Conservation (phyloP, 2,797 vertebrate species). For the Poecilia wingei region DNA sequence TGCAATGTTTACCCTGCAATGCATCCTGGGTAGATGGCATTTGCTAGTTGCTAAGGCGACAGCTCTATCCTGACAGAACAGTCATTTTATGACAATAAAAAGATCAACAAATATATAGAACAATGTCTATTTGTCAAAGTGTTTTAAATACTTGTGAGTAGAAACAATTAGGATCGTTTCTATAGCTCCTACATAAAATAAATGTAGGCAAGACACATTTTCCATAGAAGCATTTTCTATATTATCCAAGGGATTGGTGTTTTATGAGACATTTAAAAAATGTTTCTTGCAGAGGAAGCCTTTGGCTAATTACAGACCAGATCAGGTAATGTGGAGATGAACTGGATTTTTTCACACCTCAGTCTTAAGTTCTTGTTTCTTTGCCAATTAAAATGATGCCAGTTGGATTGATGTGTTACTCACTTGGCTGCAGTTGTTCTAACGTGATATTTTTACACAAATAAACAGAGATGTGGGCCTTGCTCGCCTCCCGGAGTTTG, state of each 20-base stretch:
- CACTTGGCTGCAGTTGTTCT: neutral
- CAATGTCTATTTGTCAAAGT: neutral
- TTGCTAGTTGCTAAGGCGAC: too few relatives aligned
- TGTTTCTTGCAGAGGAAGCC: neutral
- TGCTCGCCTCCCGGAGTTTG: neutral
- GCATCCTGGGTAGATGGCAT: too few relatives aligned
- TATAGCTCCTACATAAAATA: neutral
- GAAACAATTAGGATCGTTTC: neutral
- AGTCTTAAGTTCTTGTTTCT: neutral
- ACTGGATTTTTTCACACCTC: neutral
- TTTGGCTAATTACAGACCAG: neutral
- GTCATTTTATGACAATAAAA: slow-evolving; percentile 11
- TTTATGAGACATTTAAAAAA: neutral
- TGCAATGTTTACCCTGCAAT: too few relatives aligned
- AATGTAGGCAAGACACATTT: neutral
- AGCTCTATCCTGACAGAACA: neutral
- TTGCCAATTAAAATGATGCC: neutral
- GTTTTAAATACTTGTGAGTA: neutral
- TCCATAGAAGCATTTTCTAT: neutral
- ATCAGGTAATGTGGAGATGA: neutral
- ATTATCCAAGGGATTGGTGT: neutral
- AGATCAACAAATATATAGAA: neutral
- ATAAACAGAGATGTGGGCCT: slow-evolving; percentile 1
- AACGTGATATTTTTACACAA: neutral
- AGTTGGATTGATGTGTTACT: neutral